These are phyloP conservation scores for Drosophila lacertosa DNA, from an alignment of 1,140 invertebrate species.

Conservation along the genomic window DNA sequence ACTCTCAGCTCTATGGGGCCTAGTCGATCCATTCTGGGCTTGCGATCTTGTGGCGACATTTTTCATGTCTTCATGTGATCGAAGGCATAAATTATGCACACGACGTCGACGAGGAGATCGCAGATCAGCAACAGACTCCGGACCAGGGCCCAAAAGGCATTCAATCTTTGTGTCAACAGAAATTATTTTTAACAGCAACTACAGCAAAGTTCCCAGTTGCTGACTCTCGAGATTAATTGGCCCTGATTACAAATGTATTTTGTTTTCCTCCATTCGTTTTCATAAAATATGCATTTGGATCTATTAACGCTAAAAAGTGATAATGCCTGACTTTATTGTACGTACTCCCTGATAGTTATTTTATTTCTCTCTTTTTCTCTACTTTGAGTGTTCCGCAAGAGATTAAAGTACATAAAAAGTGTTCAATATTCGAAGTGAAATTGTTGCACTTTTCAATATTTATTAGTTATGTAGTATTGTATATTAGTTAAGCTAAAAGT, in stretches of 20 bases:
- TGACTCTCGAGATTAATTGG: slow-evolving; percentile 69
- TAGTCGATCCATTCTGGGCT: slow-evolving; percentile 22
- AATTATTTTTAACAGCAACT: slow-evolving; percentile 80
- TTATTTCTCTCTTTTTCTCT: background rate
- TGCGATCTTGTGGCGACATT: slow-evolving; percentile 73
- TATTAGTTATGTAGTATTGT: too few relatives aligned
- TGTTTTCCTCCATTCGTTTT: slow-evolving; percentile 61
- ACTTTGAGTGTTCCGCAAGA: slow-evolving; percentile 3
- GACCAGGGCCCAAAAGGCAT: slow-evolving; percentile 42
- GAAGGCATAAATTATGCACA: slow-evolving; percentile 79
- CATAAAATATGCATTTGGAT: slow-evolving; percentile 78
- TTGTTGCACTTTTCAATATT: too few relatives aligned
- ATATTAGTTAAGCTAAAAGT: too few relatives aligned
- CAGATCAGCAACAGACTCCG: slow-evolving; percentile 43
- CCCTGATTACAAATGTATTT: slow-evolving; percentile 77
- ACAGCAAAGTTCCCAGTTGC: slow-evolving; percentile 32
- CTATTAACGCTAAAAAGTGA: slow-evolving; percentile 72
- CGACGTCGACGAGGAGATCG: slow-evolving; percentile 36
- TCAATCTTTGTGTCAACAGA: slow-evolving; percentile 82
- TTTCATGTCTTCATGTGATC: slow-evolving; percentile 81
- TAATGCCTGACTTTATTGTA: slow-evolving; percentile 66
- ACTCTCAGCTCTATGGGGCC: slow-evolving; percentile 45
- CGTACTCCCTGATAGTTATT: slow-evolving; percentile 29
- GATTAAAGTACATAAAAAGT: slow-evolving; percentile 5
- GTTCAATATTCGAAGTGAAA: slow-evolving; percentile 1